These are phyloP conservation scores for Pectinophora gossypiella DNA, from an alignment of 1,140 invertebrate genomes.

Conservation along the genomic window DNA sequence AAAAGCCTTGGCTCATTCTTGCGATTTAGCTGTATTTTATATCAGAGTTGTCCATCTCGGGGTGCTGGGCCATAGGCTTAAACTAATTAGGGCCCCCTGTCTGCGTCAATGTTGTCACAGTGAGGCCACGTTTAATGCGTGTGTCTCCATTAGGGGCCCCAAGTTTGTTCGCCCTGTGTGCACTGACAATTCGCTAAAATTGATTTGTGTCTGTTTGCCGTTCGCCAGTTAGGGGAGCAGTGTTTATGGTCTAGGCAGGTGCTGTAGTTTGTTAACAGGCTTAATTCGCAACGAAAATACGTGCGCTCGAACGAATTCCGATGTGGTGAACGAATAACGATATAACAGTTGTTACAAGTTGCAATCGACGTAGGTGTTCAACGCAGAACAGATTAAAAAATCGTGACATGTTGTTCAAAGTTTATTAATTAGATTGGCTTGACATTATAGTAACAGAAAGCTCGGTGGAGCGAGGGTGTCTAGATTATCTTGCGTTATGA, in stretches of 20 bases:
- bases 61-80: conserved; percentile 50
- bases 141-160: conserved; percentile 69
- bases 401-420: too few relatives aligned
- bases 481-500: too few relatives aligned
- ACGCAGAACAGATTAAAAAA: too few relatives aligned
- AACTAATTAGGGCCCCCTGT: conserved; percentile 66
- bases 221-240: conserved; percentile 9
- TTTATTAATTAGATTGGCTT: too few relatives aligned
- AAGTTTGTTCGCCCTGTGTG: conserved; percentile 61
- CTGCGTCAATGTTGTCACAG: conserved; percentile 61
- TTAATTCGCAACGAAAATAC: too few relatives aligned
- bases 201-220: conserved; percentile 55
- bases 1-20: too few relatives aligned
- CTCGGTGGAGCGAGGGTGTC: too few relatives aligned
- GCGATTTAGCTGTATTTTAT: conserved; percentile 2
- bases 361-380: too few relatives aligned
- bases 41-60: conserved; percentile 30
- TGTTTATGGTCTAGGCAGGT: neutral
- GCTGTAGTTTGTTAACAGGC: neutral
- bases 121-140: conserved; percentile 60
- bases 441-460: too few relatives aligned
- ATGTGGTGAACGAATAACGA: too few relatives aligned
- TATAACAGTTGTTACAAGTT: too few relatives aligned
- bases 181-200: conserved; percentile 67
- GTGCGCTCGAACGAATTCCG: too few relatives aligned